Evolutionary conservation across 1,140 invertebrate genomes (phyloP).

Genomic region (Drosophila kikkawai): DNA sequence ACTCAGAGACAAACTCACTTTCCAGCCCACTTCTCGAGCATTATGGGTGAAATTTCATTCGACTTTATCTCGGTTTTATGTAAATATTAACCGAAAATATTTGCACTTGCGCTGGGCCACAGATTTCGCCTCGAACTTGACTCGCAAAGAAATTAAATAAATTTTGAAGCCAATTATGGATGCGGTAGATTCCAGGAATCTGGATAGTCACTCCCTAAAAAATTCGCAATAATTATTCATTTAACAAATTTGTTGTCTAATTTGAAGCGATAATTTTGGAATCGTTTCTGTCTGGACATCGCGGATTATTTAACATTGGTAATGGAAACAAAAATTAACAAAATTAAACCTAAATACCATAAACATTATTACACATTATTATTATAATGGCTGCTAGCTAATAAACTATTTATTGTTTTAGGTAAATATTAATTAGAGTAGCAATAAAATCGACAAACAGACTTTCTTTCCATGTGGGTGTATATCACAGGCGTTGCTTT

Average conservation of each 20-base stretch:
- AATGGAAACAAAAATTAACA: conserved; percentile 24
- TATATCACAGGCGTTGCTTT: conserved; percentile 19
- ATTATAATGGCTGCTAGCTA: conserved; percentile 11
- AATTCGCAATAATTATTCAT: conserved; percentile 26
- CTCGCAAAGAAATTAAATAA: neutral
- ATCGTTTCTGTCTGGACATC: conserved; percentile 34
- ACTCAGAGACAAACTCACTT: conserved; percentile 36
- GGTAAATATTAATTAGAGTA: conserved; percentile 31
- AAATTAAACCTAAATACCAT: conserved; percentile 28
- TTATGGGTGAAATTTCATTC: conserved; percentile 48
- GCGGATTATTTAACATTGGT: conserved; percentile 18
- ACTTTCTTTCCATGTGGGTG: conserved; percentile 39
- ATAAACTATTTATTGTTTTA: conserved; percentile 24
- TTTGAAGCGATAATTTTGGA: conserved; percentile 9
- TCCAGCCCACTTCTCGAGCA: conserved; percentile 26
- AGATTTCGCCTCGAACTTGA: conserved; percentile 54
- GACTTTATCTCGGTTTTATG: conserved; percentile 28
- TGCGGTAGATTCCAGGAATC: neutral
- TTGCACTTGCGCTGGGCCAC: conserved; percentile 41
- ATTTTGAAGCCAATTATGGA: conserved; percentile 19
- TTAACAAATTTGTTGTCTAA: conserved; percentile 31
- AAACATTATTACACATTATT: conserved; percentile 30
- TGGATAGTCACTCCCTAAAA: neutral
- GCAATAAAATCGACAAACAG: conserved; percentile 9
- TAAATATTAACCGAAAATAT: conserved; percentile 54